Evolutionary conservation across 2,888 invertebrate genomes (phyloP).

Genomic region (Pristionchus entomophagus): DNA sequence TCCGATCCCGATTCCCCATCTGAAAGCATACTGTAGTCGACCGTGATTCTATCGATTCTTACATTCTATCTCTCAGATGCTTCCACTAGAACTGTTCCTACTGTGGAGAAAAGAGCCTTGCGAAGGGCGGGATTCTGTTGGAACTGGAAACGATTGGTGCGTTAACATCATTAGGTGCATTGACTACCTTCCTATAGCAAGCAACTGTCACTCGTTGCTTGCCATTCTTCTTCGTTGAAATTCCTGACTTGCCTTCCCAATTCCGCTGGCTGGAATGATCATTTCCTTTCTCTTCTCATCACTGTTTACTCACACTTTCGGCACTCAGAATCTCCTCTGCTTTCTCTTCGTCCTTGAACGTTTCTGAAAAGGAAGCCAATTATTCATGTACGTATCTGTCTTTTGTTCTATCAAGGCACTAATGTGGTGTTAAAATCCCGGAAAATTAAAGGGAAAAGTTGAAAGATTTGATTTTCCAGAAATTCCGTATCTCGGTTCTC

Average conservation of each 20-base stretch:
- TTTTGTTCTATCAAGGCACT: no score
- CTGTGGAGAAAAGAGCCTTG: constrained; percentile 28
- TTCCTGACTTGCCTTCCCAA: constrained; percentile 12
- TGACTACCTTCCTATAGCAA: constrained; percentile 20
- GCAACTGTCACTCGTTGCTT: constrained; percentile 4
- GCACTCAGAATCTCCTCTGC: constrained; percentile 17
- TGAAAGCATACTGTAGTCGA: background rate
- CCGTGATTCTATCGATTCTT: background rate
- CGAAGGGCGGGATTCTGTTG: constrained; percentile 22
- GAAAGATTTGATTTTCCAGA: no score
- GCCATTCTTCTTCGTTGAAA: constrained; percentile 22
- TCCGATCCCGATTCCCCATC: constrained; percentile 40
- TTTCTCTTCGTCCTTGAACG: background rate
- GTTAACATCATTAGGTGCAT: background rate
- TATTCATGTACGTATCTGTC: no score
- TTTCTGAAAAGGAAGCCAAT: constrained; percentile 21
- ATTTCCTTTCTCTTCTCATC: background rate
- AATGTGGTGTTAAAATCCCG: no score
- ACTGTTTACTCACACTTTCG: background rate
- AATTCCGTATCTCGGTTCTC: no score
- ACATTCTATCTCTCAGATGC: constrained; percentile 18
- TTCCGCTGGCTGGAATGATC: constrained; percentile 28
- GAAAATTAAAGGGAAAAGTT: no score
- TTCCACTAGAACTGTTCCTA: background rate
- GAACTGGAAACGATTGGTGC: background rate